Evolutionary conservation across 2,888 invertebrate genomes (phyloP), one percentile per base, ranked within the genome.

Genomic region (Agonum fuliginosum): DNA sequence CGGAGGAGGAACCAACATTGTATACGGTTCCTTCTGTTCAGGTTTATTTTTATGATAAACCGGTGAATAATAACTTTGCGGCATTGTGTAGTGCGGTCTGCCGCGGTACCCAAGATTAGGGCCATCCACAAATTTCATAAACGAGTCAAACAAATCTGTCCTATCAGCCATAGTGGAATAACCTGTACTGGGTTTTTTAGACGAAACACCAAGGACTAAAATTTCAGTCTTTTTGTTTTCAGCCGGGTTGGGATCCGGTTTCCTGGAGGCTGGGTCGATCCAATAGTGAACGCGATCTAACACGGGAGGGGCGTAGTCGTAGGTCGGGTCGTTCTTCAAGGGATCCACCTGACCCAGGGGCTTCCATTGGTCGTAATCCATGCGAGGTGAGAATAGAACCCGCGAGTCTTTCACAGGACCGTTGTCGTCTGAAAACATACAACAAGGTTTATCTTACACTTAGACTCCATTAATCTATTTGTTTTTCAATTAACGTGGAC

Each of bases 291-390:
- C 95, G 34, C 92, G 88, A 80, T 94, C 94, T 41, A 95, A 86
- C 1, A 93, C 92, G 0, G 95, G 95, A 0, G 95, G 95, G 76
- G 94, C 94, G 84, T 95, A 95, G 84, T 95, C 95, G 84, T 93
- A 95, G 0, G 95, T 95, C 5, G 95, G 95, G 84, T 95, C 95
- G 83, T 95, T 94, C 82, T 94, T 93, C 54, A 95, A 84, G 0
- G 95, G 95, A 85, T 95, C 94, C 0, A 95, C 94, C 75, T 93
- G 91, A 3, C 95, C 95, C 48, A 95, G 89, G 0, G 95, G 95
- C 80, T 93, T 93, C 95, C 95, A 95, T 86, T 94, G 94, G 82
- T 94, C 94, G 85, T 94, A 95, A 84, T 95, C 94, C 91, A 94
- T 91, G 10, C 94, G 90, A 0, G 94, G 94, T 0, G 92, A 91